Evolutionary conservation across 2,113 vertebrate species (phyloP).

Genomic region (Scopus umbretta): DNA sequence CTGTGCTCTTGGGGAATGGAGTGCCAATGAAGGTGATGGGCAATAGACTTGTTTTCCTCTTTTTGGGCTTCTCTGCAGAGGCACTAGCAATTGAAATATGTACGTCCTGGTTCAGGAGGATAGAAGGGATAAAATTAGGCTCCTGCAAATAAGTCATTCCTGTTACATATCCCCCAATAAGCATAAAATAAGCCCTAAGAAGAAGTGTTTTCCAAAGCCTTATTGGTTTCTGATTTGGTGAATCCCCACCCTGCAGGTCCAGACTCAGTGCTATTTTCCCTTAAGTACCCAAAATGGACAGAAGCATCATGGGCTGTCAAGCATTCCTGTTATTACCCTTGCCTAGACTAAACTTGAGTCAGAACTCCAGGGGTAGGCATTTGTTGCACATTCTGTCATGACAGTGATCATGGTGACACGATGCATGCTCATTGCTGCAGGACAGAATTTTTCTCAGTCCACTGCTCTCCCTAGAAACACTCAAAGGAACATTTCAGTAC

Average conservation of each 20-base stretch:
- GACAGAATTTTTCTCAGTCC: conserved; percentile 20
- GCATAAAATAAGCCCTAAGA: not conserved
- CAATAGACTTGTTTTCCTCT: not conserved
- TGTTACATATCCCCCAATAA: not conserved
- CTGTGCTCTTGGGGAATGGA: not conserved
- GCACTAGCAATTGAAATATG: not conserved
- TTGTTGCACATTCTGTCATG: not conserved
- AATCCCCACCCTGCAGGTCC: not conserved
- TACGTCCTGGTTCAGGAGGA: not conserved
- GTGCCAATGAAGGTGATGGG: not conserved
- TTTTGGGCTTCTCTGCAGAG: not conserved
- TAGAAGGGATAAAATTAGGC: not conserved
- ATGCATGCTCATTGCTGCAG: not conserved
- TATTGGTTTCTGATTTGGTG: not conserved
- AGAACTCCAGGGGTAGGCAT: not conserved
- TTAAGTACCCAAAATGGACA: not conserved
- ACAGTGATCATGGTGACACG: not conserved
- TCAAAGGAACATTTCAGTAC: not conserved
- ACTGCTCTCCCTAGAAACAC: conserved; percentile 18
- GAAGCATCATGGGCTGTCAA: not conserved
- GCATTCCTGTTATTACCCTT: not conserved
- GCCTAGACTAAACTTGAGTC: not conserved
- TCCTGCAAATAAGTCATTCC: not conserved
- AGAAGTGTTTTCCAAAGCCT: not conserved
- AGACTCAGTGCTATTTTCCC: not conserved